Evolutionary conservation across 2,113 vertebrate species (phyloP).

Genomic region (Microcebus griseorufus): DNA sequence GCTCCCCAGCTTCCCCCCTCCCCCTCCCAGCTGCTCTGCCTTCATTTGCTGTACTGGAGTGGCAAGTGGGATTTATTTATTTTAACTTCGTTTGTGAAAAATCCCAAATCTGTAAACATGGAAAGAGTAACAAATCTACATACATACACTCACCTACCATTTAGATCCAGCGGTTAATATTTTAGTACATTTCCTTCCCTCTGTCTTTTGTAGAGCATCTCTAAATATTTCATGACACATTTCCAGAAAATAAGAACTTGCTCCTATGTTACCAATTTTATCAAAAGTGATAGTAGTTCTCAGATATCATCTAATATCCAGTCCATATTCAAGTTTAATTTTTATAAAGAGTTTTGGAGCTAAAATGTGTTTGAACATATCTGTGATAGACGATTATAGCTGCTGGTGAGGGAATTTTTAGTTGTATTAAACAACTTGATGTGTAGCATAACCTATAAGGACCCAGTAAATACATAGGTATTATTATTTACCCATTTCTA

Average conservation of each 20-base stretch:
- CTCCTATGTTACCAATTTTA: accelerated
- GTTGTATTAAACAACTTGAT: not conserved
- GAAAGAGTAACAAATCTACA: accelerated
- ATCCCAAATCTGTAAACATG: not conserved
- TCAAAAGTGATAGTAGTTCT: not conserved
- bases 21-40: no score
- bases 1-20: accelerated
- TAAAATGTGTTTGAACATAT: accelerated
- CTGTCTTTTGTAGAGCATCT: not conserved
- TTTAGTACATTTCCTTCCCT: not conserved
- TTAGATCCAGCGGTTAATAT: not conserved
- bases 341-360: not conserved
- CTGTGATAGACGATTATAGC: accelerated
- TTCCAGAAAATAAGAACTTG: not conserved
- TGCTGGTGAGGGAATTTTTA: not conserved
- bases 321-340: not conserved
- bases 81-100: not conserved
- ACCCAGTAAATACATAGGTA: not conserved
- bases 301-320: not conserved
- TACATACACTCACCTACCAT: accelerated
- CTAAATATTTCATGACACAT: not conserved
- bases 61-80: not conserved
- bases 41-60: not conserved
- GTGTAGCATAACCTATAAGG: not conserved
- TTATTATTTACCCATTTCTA: no score